Percentiles rank a stretch among this genome's conserved stretches.
phyloP scores from a whole-genome alignment of 35 echinoderm and acorn worm genomes.

The Acanthaster planci region DNA sequence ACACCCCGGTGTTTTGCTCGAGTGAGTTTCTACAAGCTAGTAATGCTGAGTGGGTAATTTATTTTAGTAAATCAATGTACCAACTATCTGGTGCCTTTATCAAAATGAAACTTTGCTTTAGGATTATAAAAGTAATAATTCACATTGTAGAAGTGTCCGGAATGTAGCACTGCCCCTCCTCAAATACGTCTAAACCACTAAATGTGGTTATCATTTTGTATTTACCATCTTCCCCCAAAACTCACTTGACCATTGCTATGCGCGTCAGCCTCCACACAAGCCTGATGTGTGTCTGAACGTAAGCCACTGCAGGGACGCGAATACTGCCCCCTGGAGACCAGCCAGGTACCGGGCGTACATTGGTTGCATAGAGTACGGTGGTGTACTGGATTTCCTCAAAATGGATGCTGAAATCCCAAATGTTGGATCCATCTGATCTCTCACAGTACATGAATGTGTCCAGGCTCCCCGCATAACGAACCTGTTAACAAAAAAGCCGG shows the following conservation, averaged over 20 bases:
- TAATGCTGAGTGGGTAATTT: no score
- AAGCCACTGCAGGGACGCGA: constrained; percentile 32
- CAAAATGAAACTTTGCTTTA: no score
- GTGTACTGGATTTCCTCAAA: constrained; percentile 49
- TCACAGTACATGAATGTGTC: constrained; percentile 46
- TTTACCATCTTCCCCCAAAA: neutral
- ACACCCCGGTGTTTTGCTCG: no score
- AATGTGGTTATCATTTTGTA: no score
- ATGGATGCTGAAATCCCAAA: constrained; percentile 47
- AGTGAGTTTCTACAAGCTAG: no score
- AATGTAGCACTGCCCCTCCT: no score
- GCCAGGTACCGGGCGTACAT: constrained; percentile 34
- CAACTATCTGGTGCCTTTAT: no score
- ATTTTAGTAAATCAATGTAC: no score
- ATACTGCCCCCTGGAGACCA: neutral
- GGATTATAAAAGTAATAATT: no score
- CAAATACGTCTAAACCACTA: no score
- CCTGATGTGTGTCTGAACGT: constrained; percentile 65
- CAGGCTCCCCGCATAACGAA: constrained; percentile 48
- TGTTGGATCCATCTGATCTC: constrained; percentile 48
- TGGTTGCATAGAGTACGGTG: constrained; percentile 68
- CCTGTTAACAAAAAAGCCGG: constrained; percentile 34
- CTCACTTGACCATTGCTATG: constrained; percentile 75
- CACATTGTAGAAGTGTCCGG: no score
- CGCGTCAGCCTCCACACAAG: constrained; percentile 75